Base-by-base conservation (phyloP, 2,888 invertebrate species). In the Fragum sueziense region DNA sequence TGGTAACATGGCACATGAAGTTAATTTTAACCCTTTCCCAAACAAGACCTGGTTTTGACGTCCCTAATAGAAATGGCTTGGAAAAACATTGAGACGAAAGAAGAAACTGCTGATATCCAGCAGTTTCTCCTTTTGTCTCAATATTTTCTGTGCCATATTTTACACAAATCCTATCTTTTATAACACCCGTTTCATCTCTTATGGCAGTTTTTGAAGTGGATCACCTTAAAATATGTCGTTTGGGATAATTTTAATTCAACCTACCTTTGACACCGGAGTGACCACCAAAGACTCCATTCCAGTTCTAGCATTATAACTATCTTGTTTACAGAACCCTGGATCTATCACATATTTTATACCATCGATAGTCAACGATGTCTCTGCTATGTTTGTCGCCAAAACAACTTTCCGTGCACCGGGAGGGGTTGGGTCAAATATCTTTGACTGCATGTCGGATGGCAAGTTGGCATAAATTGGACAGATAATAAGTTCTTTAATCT, bases 291-390 rank as follows among this genome's bases (percentile, higher is more conserved):
- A 98, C 92, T 99, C 99, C 97, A 99, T 99, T 31, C 99, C 99
- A 0, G 98, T 98, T 87, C 98, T 95, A 0, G 99, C 98, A 94
- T 99, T 95, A 91, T 98, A 99, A 93, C 98, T 98, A 92, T 99
- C 99, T 94, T 99, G 99, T 93, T 99, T 99, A 65, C 98, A 97
- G 94, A 99, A 99, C 0, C 99, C 99, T n/a, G 99, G 98, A 94
- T 99, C 99, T 86, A 99, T 98, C 0, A 99, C 99, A 94, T 98
- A 99, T 80, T 98, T 96, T 84, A 99, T 99, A 89, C 99, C 99
- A 92, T 99, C 99, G 87, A 99, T 99, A 0, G 99, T 99, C 41
- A 99, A 94, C 1, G 99, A 99, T 0, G 99, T 99, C 94, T 99
- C 99, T 0, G 99, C 99, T 90, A 99, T 99, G 91, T 99, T 99